Evolutionary conservation across 2,888 invertebrate genomes (phyloP), one percentile per base, ranked within the genome.

Genomic region (Mesopsocus fuscifrons): DNA sequence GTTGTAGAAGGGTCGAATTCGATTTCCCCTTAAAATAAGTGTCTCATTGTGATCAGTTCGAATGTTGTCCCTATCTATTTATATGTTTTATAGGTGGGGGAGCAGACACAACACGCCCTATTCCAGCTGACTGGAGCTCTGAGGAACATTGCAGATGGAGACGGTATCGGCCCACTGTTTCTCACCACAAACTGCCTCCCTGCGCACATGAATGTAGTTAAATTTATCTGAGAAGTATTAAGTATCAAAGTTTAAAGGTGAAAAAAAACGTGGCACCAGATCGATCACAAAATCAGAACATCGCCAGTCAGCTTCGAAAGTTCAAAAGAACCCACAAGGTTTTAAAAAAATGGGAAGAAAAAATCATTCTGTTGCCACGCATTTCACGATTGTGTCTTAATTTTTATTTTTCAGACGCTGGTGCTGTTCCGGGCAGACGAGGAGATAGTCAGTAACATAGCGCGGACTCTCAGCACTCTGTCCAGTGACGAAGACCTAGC

Each of bases 51-150:
- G n/a, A n/a, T n/a, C n/a, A n/a, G n/a, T n/a, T n/a, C n/a, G n/a
- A n/a, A n/a, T n/a, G n/a, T n/a, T n/a, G n/a, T n/a, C n/a, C n/a
- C n/a, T 34, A 26, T 31, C 31, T 20, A 17, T 31, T 22, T 20
- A 23, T 42, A 15, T 2, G 2, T 38, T 34, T 46, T 41, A 6
- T 13, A 41, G 11, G 64, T 68, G 32, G 66, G 74, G 2, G 76
- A 77, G 47, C 73, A 74, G 52, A 69, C 70, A 1, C 70, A 68
- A 6, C 80, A 83, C 60, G 79, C 78, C 1, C 58, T 83, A 46
- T 81, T 76, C 57, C 82, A 87, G 64, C 62, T 87, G 53, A 83
- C 84, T 1, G 85, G 83, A 1, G 80, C 83, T 2, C 59, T 88
- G 47, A 68, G 87, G 35, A 82, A 84, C 55, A 62, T 87, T 44